Base-by-base conservation (phyloP, 2,797 vertebrate genomes). In the Myripristis jacobus region DNA sequence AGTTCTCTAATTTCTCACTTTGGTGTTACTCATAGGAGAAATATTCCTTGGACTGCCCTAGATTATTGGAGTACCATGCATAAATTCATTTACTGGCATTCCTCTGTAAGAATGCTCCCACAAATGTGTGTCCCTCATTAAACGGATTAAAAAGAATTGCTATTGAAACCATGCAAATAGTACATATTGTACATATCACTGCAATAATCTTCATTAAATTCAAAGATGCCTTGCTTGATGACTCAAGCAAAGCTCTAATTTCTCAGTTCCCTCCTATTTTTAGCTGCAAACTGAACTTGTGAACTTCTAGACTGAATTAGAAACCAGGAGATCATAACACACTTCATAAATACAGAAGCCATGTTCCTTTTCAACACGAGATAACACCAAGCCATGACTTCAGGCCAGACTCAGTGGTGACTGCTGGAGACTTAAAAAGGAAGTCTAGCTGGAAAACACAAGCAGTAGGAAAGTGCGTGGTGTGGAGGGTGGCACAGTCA, bases 401-500 rank as follows among this genome's bases (percentile, higher is more conserved):
- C 21, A 66, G 31, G 24, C 13, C 58, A 52, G 50, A 34, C 19
- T 64, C 8, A 16, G 16, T 19, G 31, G n/a, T 19, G 54, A 19
- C 18, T 56, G 6, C 21, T 56, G 18, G 31, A 22, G 31, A 6
- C 13, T 13, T 4, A 43, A 43, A 63, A 76, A 79, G 59, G 70
- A 74, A 64, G 64, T 70, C 60, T 77, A 55, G 80, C 66, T 75
- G 68, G 60, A 75, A 80, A 74, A 70, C 53, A 70, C 79, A 73
- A 52, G 38, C 52, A 64, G 73, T 31, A 46, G 71, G 70, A 64
- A 67, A 71, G 65, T 55, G 65, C 66, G 48, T 46, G 73, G 82
- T 78, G 70, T 62, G 73, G 76, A 86, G 82, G 80, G 75, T 83
- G 86, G 79, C 83, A 67, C 47, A 75, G 85, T 88, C 75, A 73